Evolutionary conservation across 2,888 invertebrate genomes (phyloP).

Genomic region (Eugnorisma glareosa): DNA sequence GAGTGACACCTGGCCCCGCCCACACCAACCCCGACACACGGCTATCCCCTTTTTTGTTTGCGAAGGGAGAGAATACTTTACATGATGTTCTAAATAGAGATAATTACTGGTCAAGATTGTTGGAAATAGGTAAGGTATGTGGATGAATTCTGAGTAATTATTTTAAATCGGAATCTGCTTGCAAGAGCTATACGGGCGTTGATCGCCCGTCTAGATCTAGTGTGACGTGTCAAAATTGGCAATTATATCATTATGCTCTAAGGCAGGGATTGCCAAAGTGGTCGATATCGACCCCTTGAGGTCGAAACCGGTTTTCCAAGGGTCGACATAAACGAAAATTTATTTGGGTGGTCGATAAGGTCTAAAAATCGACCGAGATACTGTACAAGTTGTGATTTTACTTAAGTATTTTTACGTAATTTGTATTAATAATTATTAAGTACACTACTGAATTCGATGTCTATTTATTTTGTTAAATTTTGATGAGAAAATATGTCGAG

Average conservation of each 20-base stretch:
- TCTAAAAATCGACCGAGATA: no score
- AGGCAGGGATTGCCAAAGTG: no score
- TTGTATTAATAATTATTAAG: no score
- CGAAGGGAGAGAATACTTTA: conserved; percentile 56
- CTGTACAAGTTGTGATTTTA: no score
- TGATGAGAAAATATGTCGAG: no score
- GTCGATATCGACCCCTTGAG: no score
- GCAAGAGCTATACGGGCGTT: not conserved
- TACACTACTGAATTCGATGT: no score
- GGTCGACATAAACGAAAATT: no score
- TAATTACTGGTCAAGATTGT: conserved; percentile 52
- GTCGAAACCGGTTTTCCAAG: no score
- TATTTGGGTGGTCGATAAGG: no score
- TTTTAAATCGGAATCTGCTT: not conserved
- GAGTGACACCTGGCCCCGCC: conserved; percentile 89
- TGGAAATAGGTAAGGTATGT: not conserved
- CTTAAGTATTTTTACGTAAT: no score
- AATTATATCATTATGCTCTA: not conserved
- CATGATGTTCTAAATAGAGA: conserved; percentile 57
- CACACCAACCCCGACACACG: conserved; percentile 75
- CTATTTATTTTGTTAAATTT: no score
- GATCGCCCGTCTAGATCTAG: not conserved
- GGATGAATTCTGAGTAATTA: not conserved
- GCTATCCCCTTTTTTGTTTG: conserved; percentile 76
- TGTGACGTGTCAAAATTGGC: not conserved